Conservation (phyloP, 2,888 invertebrate genomes). For the Lasioglossum oenotherae region DNA sequence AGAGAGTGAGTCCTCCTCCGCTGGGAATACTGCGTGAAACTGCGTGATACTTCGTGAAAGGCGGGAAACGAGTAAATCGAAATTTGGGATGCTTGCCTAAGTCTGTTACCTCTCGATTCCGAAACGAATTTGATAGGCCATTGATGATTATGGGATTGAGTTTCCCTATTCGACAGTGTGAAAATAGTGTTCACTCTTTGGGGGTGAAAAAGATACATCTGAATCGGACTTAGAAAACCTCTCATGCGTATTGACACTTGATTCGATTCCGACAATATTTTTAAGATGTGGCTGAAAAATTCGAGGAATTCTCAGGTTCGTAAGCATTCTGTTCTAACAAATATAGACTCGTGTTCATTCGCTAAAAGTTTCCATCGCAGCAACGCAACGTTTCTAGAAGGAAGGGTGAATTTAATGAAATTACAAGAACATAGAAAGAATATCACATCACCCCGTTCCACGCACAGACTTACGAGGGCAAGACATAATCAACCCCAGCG, state of each 20-base stretch:
- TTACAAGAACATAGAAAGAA: not conserved
- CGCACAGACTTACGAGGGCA: not conserved
- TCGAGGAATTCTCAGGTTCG: not conserved
- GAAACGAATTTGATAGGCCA: constrained; percentile 3
- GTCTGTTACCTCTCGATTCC: not conserved
- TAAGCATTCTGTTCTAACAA: not conserved
- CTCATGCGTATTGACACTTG: too few species aligned
- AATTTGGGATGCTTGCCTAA: not conserved
- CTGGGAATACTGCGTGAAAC: constrained; percentile 23
- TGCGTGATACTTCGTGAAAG: constrained; percentile 15
- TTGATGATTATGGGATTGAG: not conserved
- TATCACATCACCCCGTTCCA: not conserved
- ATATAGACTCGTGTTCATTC: too few species aligned
- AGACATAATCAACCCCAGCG: not conserved
- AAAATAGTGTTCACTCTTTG: not conserved
- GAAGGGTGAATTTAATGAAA: not conserved
- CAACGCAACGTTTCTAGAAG: too few species aligned
- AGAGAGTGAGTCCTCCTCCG: constrained; percentile 11
- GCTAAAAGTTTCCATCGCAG: too few species aligned
- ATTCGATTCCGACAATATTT: too few species aligned
- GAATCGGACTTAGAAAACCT: too few species aligned
- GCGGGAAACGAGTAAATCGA: not conserved
- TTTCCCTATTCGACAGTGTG: too few species aligned
- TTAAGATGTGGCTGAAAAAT: not conserved
- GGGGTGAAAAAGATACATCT: not conserved